These are phyloP conservation scores for Paratilapia polleni DNA, from an alignment of 2,113 vertebrate genomes.

Conservation along the genomic window DNA sequence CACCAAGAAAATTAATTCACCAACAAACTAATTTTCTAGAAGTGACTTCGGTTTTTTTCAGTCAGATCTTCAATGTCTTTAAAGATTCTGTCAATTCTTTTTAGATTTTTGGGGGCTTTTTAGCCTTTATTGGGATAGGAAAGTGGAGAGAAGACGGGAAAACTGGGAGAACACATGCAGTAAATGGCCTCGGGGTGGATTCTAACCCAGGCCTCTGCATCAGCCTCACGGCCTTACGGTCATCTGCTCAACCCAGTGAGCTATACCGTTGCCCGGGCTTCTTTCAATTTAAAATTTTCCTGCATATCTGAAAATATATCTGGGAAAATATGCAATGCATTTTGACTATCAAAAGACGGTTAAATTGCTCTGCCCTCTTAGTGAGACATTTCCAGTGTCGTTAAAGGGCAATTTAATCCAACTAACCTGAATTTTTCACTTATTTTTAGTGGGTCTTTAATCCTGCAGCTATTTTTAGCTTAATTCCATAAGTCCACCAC, in stretches of 20 bases:
- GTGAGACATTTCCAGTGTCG: not conserved
- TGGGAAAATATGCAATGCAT: not conserved
- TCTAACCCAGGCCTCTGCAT: too few relatives aligned
- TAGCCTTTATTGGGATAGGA: too few relatives aligned
- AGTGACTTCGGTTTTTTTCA: not conserved
- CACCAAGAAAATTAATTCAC: not conserved
- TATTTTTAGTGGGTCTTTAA: not conserved
- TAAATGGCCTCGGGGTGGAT: too few relatives aligned
- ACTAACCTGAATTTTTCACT: too few relatives aligned
- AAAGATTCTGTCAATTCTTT: not conserved
- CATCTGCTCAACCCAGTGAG: too few relatives aligned
- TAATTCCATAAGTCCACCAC: not conserved
- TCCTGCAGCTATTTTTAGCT: not conserved
- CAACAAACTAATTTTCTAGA: not conserved
- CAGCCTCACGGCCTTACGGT: too few relatives aligned
- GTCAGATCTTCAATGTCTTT: not conserved
- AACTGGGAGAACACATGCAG: too few relatives aligned
- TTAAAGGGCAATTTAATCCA: not conserved
- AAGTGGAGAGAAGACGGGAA: too few relatives aligned
- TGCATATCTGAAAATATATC: not conserved
- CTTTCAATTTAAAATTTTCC: not conserved
- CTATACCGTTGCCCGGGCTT: too few relatives aligned
- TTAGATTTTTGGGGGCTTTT: too few relatives aligned
- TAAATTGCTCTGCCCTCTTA: not conserved
- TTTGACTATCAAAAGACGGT: not conserved